Evolutionary conservation across 1,140 invertebrate species (phyloP).

Genomic region (Drosophila dunni): DNA sequence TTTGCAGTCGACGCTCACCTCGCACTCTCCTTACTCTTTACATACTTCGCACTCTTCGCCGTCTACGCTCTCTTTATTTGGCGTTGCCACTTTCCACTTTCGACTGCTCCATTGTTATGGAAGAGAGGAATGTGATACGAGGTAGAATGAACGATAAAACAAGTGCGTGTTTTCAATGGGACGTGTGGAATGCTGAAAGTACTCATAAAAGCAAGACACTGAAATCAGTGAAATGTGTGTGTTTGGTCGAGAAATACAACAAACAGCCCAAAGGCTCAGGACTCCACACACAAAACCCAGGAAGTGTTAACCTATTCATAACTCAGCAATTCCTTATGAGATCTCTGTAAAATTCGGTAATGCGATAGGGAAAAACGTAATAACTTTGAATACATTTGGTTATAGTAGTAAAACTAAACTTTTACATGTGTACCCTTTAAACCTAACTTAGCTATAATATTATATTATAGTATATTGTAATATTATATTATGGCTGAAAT

Average conservation of each 20-base stretch:
- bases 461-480: too few relatives aligned
- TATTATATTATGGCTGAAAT: too few relatives aligned
- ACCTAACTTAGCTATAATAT: neutral
- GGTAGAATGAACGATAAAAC: constrained; percentile 47
- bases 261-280: neutral
- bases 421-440: neutral
- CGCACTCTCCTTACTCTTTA: neutral
- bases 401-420: neutral
- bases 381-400: neutral
- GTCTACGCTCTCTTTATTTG: neutral
- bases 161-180: constrained; percentile 43
- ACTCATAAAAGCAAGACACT: constrained; percentile 49
- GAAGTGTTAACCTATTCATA: constrained; percentile 26
- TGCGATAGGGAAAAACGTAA: neutral
- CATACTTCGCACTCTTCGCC: neutral
- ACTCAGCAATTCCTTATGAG: constrained; percentile 25
- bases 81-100: neutral
- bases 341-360: constrained; percentile 14
- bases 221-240: constrained; percentile 45
- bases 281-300: neutral
- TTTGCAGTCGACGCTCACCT: neutral
- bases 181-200: constrained; percentile 44
- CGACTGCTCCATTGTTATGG: constrained; percentile 44
- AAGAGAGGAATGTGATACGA: constrained; percentile 44
- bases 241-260: constrained; percentile 1